Percentiles rank a stretch among this genome's conserved stretches.
These are phyloP conservation scores for Drosophila carrolli DNA, from an alignment of 1,140 invertebrate species.

Conservation along the genomic window DNA sequence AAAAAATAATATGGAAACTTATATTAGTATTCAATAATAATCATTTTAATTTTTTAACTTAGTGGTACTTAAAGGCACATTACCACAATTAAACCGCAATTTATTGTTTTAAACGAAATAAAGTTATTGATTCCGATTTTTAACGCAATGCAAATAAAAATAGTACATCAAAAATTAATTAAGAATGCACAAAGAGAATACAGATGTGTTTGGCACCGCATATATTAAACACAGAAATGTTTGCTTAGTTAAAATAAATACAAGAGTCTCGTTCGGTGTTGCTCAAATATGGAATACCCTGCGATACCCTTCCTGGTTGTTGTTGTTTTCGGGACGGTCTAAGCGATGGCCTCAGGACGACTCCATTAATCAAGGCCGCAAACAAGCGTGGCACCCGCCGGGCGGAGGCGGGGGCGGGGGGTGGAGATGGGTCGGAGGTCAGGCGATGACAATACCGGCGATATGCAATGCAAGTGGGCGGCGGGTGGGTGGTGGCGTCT, in stretches of 20 bases:
- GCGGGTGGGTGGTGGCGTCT: background rate
- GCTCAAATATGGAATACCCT: background rate
- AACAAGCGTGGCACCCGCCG: slow-evolving; percentile 57
- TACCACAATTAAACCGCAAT: too few relatives aligned
- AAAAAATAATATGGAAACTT: too few relatives aligned
- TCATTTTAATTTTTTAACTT: too few relatives aligned
- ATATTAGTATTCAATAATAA: too few relatives aligned
- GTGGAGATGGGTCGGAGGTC: slow-evolving; percentile 10
- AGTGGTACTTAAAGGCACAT: too few relatives aligned
- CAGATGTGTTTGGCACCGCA: too few relatives aligned
- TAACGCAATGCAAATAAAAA: background rate
- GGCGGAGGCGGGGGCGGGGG: background rate
- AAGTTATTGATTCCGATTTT: too few relatives aligned
- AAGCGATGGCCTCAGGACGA: slow-evolving; percentile 67
- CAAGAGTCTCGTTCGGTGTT: background rate
- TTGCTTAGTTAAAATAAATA: background rate
- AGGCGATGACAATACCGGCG: slow-evolving; percentile 49
- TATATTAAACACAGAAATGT: too few relatives aligned
- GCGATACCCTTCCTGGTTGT: slow-evolving; percentile 11
- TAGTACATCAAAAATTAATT: too few relatives aligned
- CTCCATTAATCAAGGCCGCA: slow-evolving; percentile 82
- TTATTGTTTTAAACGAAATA: too few relatives aligned
- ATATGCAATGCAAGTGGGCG: slow-evolving; percentile 54
- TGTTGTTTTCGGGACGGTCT: slow-evolving; percentile 20
- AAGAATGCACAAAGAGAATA: too few relatives aligned